Evolutionary conservation across 1,140 invertebrate species (phyloP).

Genomic region (Caenorhabditis inopinata): DNA sequence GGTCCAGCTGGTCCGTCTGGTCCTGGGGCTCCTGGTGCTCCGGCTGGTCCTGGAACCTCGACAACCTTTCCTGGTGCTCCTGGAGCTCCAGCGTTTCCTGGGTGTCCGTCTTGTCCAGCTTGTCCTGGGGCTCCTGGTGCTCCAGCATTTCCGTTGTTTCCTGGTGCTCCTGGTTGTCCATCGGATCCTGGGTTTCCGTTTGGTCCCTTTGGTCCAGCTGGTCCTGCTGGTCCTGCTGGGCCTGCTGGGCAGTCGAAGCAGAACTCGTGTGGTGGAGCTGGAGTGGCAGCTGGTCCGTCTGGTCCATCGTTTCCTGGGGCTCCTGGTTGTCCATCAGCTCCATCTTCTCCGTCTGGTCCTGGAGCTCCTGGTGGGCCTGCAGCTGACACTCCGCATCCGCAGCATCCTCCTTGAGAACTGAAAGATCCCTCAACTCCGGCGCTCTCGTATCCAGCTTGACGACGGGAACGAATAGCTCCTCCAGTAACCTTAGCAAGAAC

Average conservation of each 20-base stretch:
- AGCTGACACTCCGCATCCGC: constrained; percentile 53
- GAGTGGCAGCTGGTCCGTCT: constrained; percentile 43
- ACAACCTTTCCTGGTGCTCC: constrained; percentile 40
- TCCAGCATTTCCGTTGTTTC: constrained; percentile 37
- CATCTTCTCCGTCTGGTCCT: constrained; percentile 53
- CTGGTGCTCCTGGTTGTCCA: constrained; percentile 43
- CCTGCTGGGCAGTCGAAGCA: constrained; percentile 57
- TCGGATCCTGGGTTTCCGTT: constrained; percentile 41
- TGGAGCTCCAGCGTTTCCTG: constrained; percentile 41
- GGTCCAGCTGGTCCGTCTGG: constrained; percentile 37
- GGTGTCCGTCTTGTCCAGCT: constrained; percentile 38
- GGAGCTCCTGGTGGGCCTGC: constrained; percentile 55
- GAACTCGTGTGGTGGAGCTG: constrained; percentile 44
- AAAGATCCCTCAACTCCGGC: constrained; percentile 28
- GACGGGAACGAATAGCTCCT: constrained; percentile 37
- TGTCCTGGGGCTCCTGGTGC: constrained; percentile 30
- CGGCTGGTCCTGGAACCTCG: constrained; percentile 39
- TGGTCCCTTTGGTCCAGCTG: constrained; percentile 43
- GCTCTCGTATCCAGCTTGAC: constrained; percentile 55
- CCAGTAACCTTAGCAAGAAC: constrained; percentile 42
- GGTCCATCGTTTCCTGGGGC: constrained; percentile 48
- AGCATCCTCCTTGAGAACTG: constrained; percentile 48
- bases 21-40: constrained; percentile 41
- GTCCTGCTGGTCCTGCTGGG: constrained; percentile 47
- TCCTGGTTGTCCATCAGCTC: constrained; percentile 49